Evolutionary conservation across 2,797 vertebrate species (phyloP).

Genomic region (Petrocephalus sullivani): DNA sequence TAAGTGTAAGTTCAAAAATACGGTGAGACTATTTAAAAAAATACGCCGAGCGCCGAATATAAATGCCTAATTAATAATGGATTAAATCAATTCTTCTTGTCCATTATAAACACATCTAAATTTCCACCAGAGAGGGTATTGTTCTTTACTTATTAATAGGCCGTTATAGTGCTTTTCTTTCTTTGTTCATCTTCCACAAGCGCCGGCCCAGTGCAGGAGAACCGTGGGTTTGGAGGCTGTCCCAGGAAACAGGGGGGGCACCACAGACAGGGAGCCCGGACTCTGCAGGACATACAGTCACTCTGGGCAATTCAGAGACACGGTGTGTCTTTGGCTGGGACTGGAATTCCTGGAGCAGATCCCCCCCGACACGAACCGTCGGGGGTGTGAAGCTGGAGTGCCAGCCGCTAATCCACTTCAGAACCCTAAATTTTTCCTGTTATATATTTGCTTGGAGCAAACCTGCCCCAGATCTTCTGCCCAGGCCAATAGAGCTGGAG

Average conservation of each 20-base stretch:
- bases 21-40: background rate
- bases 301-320: background rate
- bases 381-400: background rate
- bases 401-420: background rate
- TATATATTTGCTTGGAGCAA: background rate
- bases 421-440: background rate
- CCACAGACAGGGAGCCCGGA: background rate
- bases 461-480: background rate
- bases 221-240: background rate
- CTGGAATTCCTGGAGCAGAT: background rate
- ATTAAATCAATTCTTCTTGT: slow-evolving; percentile 1
- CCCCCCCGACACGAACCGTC: background rate
- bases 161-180: background rate
- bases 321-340: no score
- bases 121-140: background rate
- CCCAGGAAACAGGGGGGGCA: background rate
- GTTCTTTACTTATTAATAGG: background rate
- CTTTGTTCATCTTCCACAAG: background rate
- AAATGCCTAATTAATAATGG: background rate
- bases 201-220: background rate
- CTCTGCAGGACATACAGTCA: background rate
- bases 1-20: background rate
- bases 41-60: background rate
- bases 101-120: background rate
- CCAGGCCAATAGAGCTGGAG: background rate